A percentile compares a stretch with the other conserved stretches of the same genome.
Evolutionary conservation across 2,888 invertebrate genomes (phyloP).

Genomic region (Perithous albicinctus): DNA sequence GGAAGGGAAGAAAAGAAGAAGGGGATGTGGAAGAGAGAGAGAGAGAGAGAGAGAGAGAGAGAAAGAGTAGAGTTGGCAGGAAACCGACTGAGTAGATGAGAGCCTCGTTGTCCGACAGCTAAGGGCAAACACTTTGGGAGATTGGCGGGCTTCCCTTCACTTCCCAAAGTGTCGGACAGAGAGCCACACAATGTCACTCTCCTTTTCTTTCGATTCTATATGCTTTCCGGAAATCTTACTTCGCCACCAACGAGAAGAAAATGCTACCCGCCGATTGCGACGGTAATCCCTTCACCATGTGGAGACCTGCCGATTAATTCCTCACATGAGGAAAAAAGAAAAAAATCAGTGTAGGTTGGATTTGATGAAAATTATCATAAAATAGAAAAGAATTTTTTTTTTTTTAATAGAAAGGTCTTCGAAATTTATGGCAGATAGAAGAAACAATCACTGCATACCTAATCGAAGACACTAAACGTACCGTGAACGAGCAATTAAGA

Average conservation of each 20-base stretch:
- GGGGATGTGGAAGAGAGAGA: slow-evolving; percentile 41
- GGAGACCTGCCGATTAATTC: slow-evolving; percentile 25
- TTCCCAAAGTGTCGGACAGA: slow-evolving; percentile 33
- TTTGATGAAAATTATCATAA: neutral
- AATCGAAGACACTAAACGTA: slow-evolving; percentile 45
- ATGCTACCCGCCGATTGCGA: slow-evolving; percentile 12
- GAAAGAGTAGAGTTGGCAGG: slow-evolving; percentile 14
- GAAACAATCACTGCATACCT: neutral
- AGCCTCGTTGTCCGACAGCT: slow-evolving; percentile 72
- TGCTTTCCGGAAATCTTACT: slow-evolving; percentile 75
- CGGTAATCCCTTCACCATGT: slow-evolving; percentile 24
- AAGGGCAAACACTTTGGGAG: slow-evolving; percentile 76
- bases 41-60: slow-evolving; percentile 39
- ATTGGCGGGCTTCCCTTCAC: slow-evolving; percentile 72
- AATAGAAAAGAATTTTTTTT: too few relatives aligned
- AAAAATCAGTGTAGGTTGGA: neutral
- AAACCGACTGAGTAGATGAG: slow-evolving; percentile 46
- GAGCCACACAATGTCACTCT: slow-evolving; percentile 59
- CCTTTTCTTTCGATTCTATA: slow-evolving; percentile 54
- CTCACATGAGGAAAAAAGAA: neutral
- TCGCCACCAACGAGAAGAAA: slow-evolving; percentile 38
- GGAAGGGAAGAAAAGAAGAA: slow-evolving; percentile 62
- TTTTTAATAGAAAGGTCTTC: too few relatives aligned
- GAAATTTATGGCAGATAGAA: neutral
- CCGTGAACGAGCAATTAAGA: slow-evolving; percentile 82